Percentiles rank a stretch among this genome's conserved stretches.
Evolutionary conservation across 2,797 vertebrate genomes (phyloP).

Genomic region (Pipistrellus pygmaeus): DNA sequence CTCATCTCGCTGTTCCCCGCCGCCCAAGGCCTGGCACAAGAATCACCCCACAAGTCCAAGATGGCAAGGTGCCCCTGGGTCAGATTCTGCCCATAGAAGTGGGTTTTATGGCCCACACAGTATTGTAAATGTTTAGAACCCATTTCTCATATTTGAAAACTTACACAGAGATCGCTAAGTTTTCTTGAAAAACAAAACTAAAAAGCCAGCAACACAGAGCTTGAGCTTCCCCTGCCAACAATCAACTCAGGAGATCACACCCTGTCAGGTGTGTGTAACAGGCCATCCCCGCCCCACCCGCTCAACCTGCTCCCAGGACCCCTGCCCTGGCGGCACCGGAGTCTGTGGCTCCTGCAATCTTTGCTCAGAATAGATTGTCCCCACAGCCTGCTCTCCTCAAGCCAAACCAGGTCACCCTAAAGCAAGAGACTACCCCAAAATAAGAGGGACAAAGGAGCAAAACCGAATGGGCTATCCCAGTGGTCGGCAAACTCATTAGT

Average conservation of each 20-base stretch:
- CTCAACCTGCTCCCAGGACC: neutral
- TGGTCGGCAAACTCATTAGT: too few relatives aligned
- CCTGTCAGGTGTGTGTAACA: neutral
- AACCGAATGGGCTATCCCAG: neutral
- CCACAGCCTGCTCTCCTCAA: neutral
- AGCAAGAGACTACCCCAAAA: neutral
- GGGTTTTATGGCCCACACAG: neutral
- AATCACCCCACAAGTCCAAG: neutral
- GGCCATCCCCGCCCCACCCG: neutral
- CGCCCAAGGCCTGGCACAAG: neutral
- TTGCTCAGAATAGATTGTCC: neutral
- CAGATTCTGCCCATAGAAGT: neutral
- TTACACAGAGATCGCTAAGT: neutral
- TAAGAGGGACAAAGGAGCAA: neutral
- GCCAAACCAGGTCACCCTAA: neutral
- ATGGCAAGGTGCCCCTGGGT: neutral
- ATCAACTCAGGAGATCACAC: neutral
- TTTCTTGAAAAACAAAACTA: neutral
- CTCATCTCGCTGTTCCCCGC: neutral
- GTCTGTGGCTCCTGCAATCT: neutral
- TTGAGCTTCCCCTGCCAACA: neutral
- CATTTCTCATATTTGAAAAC: neutral
- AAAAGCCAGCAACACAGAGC: neutral
- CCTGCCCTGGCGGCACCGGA: neutral
- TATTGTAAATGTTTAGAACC: neutral